Evolutionary conservation across 2,888 invertebrate genomes (phyloP), one percentile per base, ranked within the genome.

Genomic region (Protodeltote pygarga): DNA sequence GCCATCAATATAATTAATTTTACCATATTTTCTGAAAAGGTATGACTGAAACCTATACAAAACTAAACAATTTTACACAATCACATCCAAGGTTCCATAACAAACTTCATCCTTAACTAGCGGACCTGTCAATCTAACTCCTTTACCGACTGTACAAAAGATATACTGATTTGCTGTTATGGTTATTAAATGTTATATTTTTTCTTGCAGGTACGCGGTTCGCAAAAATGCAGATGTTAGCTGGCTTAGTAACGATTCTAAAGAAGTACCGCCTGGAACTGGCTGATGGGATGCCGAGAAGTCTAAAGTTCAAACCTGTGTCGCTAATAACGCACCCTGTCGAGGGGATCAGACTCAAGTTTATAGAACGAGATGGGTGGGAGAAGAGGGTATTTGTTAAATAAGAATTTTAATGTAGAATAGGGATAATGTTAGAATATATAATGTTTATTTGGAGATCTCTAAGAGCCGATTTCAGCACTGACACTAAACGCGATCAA

Each of bases 161-260:
- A n/a, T n/a, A n/a, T n/a, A n/a, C n/a, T 9, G 17, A 5, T 2
- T 15, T 3, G 9, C 1, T 9, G 24, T 3, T 0, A 0, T 1
- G 8, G 9, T 8, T 23, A 13, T 8, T 19, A 1, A 50, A 3
- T n/a, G 1, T 2, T 1, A 1, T 3, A 5, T 9, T 23, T 13
- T 28, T 42, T 20, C 15, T 51, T 37, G 4, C 31, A 67, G 67
- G 71, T 2, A 67, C 71, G 66, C 64, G 81, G 2, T 81, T 82
- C 10, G 80, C 77, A 0, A 77, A 72, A 45, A 82, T 83, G 81
- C 79, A 79, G 42, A 74, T 81, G 65, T 20, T 78, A 9, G 68
- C 79, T 0, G 79, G 77, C 0, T 45, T 82, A 10, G 49, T 81
- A 33, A 76, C 80, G 0, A 29, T 83, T 9, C 39, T 82, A 44